A percentile compares a stretch with the other conserved stretches of the same genome.
Evolutionary conservation across 1,140 invertebrate species (phyloP).

Genomic region (Drosophila chauvacae): DNA sequence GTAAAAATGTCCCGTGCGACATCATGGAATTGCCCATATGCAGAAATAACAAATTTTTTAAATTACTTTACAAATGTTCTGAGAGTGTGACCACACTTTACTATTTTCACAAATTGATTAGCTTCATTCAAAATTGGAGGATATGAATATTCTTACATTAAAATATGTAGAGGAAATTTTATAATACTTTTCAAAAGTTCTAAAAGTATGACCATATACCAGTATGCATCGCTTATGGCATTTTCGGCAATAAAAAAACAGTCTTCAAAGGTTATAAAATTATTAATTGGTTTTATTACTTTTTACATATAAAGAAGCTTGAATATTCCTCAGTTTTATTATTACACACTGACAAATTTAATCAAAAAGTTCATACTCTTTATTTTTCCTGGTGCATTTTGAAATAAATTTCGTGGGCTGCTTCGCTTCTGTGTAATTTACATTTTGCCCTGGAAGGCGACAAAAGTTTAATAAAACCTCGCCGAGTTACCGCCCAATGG

Average conservation of each 20-base stretch:
- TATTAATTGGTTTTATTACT: background rate
- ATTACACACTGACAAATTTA: background rate
- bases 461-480: constrained; percentile 74
- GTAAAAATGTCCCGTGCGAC: too few relatives aligned
- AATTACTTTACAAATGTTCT: too few relatives aligned
- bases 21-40: too few relatives aligned
- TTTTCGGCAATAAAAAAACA: too few relatives aligned
- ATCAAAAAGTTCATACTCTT: background rate
- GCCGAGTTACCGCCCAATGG: constrained; percentile 18
- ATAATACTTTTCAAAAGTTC: too few relatives aligned
- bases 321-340: background rate
- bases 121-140: too few relatives aligned
- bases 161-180: background rate
- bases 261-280: background rate
- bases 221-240: too few relatives aligned
- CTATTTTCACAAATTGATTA: too few relatives aligned
- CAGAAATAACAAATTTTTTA: too few relatives aligned
- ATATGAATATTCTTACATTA: too few relatives aligned
- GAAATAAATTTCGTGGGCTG: constrained; percentile 43
- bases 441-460: constrained; percentile 64
- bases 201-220: too few relatives aligned
- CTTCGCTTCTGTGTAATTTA: constrained; percentile 70
- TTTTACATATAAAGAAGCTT: background rate
- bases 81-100: too few relatives aligned
- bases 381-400: constrained; percentile 17